Percentiles rank a stretch among this genome's conserved stretches.
phyloP scores from a whole-genome alignment of 2,113 vertebrate species.

The Candoia aspera region DNA sequence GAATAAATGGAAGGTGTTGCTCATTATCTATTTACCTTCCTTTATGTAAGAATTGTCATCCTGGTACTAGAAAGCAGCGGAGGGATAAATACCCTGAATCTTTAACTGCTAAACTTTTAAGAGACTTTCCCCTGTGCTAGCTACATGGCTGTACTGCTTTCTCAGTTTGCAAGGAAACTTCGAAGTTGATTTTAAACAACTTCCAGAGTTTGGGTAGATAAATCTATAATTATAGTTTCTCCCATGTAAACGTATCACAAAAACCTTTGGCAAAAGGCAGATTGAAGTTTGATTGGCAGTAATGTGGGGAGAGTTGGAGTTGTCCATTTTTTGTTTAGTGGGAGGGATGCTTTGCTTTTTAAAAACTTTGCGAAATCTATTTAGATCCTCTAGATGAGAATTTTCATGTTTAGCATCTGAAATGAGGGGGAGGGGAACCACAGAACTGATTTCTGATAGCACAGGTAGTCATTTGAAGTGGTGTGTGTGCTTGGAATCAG shows the following conservation, averaged over 20 bases:
- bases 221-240: background rate
- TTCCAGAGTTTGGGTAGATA: background rate
- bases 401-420: background rate
- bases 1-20: background rate
- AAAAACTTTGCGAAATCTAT: background rate
- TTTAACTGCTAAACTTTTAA: background rate
- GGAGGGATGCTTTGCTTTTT: background rate
- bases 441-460: background rate
- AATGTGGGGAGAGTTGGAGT: background rate
- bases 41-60: background rate
- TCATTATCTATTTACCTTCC: background rate
- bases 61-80: background rate
- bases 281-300: background rate
- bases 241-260: background rate
- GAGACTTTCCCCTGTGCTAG: background rate
- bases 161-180: background rate
- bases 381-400: background rate
- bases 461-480: background rate
- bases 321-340: background rate
- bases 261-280: background rate
- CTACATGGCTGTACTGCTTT: background rate
- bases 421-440: background rate
- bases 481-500: background rate
- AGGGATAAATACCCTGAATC: background rate
- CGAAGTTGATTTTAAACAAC: background rate